Base-by-base conservation (phyloP, 2,888 invertebrate genomes). In the Pheosia gnoma region DNA sequence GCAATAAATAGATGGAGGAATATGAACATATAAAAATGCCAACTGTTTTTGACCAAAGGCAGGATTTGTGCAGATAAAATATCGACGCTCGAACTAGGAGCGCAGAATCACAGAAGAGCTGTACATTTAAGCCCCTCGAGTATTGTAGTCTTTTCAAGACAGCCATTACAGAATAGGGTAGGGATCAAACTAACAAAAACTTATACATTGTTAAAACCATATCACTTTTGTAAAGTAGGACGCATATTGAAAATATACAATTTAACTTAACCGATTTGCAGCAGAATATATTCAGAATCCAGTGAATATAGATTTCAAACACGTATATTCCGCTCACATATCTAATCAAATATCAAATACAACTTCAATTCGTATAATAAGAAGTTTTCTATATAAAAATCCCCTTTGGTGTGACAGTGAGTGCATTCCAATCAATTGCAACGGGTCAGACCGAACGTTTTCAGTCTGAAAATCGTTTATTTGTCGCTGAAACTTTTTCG, bases 401-500 rank as follows among this genome's bases (percentile, higher is more conserved):
- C 13, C 55, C 13, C 36, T 55, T 39, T 37, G 11, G 49, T 57
- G 49, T 25, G 38, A 41, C 25, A 55, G 38, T 55, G 51, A 49
- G 47, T 62, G 65, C 65, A 60, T 36, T 38, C 49, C 61, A 65
- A 62, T 65, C 62, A 59, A 60, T 57, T 60, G 58, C 55, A 39
- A 39, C 55, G 55, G 36, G 37, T 55, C 7, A 53, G 9, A 25
- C 53, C 53, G 11, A 55, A 41, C 55, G 39, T n/a, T 55, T 54
- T 39, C 45, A 53, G 36, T 36, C 13, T 54, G 54, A 4, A 37
- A 43, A 55, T 38, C 59, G 58, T 60, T 60, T 63, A 58, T 61
- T 59, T 64, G 60, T 43, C 59, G 61, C 58, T 47, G 51, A 52
- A 62, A 63, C 63, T 67, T 64, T 67, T 67, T 60, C 61, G 58